These are phyloP conservation scores for Eretmochelys imbricata DNA, from an alignment of 2,113 vertebrate genomes.

Conservation along the genomic window DNA sequence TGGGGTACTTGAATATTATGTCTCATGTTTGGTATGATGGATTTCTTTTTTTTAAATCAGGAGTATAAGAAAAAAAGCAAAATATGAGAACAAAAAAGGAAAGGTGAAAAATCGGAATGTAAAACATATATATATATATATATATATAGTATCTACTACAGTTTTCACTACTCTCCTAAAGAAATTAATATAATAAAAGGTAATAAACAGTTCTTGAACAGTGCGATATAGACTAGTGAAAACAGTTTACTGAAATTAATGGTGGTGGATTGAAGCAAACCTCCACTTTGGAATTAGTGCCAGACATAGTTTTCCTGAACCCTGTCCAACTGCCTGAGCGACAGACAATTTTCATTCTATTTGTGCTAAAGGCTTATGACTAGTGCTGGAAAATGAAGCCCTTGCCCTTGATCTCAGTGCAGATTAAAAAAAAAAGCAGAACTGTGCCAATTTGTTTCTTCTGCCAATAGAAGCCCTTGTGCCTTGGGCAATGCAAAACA, in stretches of 20 bases:
- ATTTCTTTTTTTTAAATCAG: constrained; percentile 23
- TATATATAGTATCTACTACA: constrained; percentile 31
- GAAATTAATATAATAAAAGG: constrained; percentile 73
- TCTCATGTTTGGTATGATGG: constrained; percentile 55
- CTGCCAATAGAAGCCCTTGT: constrained; percentile 76
- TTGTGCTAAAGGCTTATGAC: constrained; percentile 78
- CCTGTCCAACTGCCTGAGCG: constrained; percentile 81
- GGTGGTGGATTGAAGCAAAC: constrained; percentile 81
- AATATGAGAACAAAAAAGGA: constrained; percentile 36
- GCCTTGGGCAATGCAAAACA: constrained; percentile 67
- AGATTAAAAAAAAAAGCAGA: constrained; percentile 70
- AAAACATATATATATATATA: constrained; percentile 35
- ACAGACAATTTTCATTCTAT: constrained; percentile 85
- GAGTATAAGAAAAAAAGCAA: constrained; percentile 41
- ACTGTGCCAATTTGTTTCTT: constrained; percentile 77
- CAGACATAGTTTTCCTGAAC: constrained; percentile 85
- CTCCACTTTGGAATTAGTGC: constrained; percentile 84
- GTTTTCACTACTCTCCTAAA: constrained; percentile 52
- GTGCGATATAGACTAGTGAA: constrained; percentile 78
- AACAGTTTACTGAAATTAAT: constrained; percentile 84
- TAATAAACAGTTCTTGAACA: constrained; percentile 78
- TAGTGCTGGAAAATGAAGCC: constrained; percentile 81
- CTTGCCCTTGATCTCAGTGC: constrained; percentile 80
- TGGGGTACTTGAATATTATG: constrained; percentile 27
- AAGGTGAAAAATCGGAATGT: constrained; percentile 46